Base-by-base conservation (phyloP, 92 coral and sea anemone species). In the Epizoanthus ramosus region DNA sequence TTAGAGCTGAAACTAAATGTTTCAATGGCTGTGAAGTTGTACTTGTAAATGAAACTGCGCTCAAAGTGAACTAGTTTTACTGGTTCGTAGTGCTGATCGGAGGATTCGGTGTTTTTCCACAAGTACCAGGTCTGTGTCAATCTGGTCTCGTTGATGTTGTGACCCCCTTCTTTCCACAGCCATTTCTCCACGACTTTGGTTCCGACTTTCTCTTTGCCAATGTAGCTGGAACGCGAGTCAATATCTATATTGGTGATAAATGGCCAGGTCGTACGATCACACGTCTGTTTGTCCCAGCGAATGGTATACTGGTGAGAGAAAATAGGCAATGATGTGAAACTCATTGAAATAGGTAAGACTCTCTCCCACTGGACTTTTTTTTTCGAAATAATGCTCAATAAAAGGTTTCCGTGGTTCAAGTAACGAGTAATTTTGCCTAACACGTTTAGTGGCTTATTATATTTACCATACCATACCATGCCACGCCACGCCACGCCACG, bases 131-230 rank as follows among this genome's bases (percentile, higher is more conserved):
- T 18, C 5, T 67, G 22, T 0, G 57, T 6, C 4, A 4, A 21
- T 19, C 14, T 35, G 7, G 37, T 19, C 8, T 60, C 81, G 13
- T 39, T 18, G 28, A 6, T 59, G 69, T 59, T 58, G 68, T 59
- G 81, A 0, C 81, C 81, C 3, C 81, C 81, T 8, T 58, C 35
- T 24, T 58, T 59, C 81, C 81, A 76, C 9, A 58, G 21, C 81
- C 81, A 76, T 43, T 76, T 76, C 57, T 58, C 81, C 19, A 56
- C 19, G 3, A 12, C 14, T 68, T 76, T 76, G 57, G 39, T 35
- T 37, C 81, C 81, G 14, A 76, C 22, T 35, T 7, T 76, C 57
- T 76, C 70, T 19, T 76, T 39, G 1, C 69, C 81, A 8, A 25
- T 1, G 81, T 76, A 59, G 9, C 53, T 76, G 57, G 14, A n/a